Conservation (phyloP, 2,888 invertebrate species). For the Latheticus oryzae region DNA sequence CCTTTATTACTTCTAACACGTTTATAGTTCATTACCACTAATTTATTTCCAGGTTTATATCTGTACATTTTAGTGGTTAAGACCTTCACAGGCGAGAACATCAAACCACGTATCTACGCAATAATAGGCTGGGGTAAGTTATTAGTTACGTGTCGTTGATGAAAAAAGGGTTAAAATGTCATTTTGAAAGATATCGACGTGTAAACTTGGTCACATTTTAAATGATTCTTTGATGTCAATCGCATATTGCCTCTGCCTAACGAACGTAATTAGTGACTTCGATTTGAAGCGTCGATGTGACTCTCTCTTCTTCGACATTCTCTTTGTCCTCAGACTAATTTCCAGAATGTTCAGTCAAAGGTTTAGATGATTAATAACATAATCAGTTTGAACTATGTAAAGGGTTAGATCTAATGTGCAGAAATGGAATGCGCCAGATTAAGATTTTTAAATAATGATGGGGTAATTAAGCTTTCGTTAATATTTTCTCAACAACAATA, state of each 20-base stretch:
- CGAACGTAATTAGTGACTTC: slow-evolving; percentile 13
- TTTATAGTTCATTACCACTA: slow-evolving; percentile 10
- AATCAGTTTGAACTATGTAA: slow-evolving; percentile 10
- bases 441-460: no score
- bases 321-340: slow-evolving; percentile 22
- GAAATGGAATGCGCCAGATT: no score
- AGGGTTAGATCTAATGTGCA: no score
- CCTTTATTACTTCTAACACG: background rate
- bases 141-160: slow-evolving; percentile 23
- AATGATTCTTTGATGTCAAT: slow-evolving; percentile 27
- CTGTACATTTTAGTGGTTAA: slow-evolving; percentile 87
- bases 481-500: no score
- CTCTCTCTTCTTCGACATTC: background rate
- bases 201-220: background rate
- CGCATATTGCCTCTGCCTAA: slow-evolving; percentile 15
- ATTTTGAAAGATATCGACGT: slow-evolving; percentile 15
- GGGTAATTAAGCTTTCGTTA: no score
- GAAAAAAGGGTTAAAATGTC: slow-evolving; percentile 26
- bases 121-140: slow-evolving; percentile 88
- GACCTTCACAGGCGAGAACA: slow-evolving; percentile 85
- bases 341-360: slow-evolving; percentile 31
- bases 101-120: slow-evolving; percentile 81
- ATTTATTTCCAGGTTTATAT: slow-evolving; percentile 73
- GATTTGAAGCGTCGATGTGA: slow-evolving; percentile 1
- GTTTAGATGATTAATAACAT: slow-evolving; percentile 32